Percentiles rank a stretch among this genome's conserved stretches.
These are phyloP conservation scores for Chionomys nivalis DNA, from an alignment of 2,113 vertebrate species.

Conservation along the genomic window DNA sequence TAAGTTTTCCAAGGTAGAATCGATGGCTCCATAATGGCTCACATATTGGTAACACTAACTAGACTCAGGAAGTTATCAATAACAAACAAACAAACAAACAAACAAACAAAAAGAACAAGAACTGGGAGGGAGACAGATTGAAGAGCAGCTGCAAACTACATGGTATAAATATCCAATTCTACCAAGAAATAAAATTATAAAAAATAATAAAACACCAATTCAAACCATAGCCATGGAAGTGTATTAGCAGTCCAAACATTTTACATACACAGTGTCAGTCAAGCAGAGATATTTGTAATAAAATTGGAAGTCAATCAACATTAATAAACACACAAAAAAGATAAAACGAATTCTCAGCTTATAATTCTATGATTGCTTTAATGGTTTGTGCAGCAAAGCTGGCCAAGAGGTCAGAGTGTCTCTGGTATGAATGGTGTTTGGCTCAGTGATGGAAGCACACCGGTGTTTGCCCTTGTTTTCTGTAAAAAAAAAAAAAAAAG, in stretches of 20 bases:
- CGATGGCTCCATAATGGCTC: too few species aligned
- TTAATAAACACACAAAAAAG: neutral
- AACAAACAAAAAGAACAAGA: neutral
- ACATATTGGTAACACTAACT: neutral
- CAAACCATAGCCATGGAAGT: neutral
- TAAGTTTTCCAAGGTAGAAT: neutral
- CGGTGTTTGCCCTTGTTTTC: neutral
- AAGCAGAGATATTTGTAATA: neutral
- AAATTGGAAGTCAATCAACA: neutral
- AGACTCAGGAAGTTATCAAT: neutral
- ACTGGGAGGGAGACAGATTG: neutral
- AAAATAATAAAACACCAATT: neutral
- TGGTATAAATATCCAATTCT: neutral
- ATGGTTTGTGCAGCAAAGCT: neutral
- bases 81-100: neutral
- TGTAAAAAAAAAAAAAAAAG: rapidly evolving
- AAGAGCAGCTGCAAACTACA: neutral
- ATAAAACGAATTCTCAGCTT: neutral
- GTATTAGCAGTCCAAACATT: neutral
- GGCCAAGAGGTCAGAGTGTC: rapidly evolving
- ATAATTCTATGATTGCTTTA: rapidly evolving
- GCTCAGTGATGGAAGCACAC: neutral
- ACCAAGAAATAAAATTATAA: neutral
- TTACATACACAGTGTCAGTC: neutral
- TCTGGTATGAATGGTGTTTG: rapidly evolving